Evolutionary conservation across 2,113 vertebrate genomes (phyloP).

Genomic region (Scomber scombrus): DNA sequence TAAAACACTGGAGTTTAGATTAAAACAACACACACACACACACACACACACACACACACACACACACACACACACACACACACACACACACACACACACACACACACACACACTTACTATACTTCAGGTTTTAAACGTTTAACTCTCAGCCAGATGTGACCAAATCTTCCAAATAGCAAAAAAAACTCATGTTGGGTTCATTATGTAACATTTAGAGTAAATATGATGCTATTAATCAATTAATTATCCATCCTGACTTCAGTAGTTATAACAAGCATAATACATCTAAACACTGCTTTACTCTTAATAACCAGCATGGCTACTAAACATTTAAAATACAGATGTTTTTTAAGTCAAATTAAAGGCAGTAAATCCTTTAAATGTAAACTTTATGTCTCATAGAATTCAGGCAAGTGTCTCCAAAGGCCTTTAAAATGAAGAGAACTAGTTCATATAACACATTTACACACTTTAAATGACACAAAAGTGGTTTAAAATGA

Average conservation of each 20-base stretch:
- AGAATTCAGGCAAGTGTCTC: too few species aligned
- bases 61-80: not conserved
- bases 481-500: too few species aligned
- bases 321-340: not conserved
- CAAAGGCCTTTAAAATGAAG: too few species aligned
- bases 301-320: not conserved
- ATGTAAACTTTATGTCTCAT: not conserved
- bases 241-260: too few species aligned
- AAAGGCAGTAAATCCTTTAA: not conserved
- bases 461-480: too few species aligned
- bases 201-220: not conserved
- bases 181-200: not conserved
- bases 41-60: constrained; percentile 16
- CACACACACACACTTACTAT: constrained; percentile 14
- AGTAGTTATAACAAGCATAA: not conserved
- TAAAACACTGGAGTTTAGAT: constrained; percentile 80
- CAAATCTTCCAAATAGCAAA: not conserved
- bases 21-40: constrained; percentile 21
- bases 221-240: too few species aligned
- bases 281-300: not conserved
- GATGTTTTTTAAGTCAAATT: not conserved
- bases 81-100: constrained; percentile 13
- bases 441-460: too few species aligned
- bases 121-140: not conserved
- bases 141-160: not conserved